Percentiles rank a stretch among this genome's conserved stretches.
These are phyloP conservation scores for Trichechus manatus DNA, from an alignment of 2,113 vertebrate genomes.

Conservation along the genomic window DNA sequence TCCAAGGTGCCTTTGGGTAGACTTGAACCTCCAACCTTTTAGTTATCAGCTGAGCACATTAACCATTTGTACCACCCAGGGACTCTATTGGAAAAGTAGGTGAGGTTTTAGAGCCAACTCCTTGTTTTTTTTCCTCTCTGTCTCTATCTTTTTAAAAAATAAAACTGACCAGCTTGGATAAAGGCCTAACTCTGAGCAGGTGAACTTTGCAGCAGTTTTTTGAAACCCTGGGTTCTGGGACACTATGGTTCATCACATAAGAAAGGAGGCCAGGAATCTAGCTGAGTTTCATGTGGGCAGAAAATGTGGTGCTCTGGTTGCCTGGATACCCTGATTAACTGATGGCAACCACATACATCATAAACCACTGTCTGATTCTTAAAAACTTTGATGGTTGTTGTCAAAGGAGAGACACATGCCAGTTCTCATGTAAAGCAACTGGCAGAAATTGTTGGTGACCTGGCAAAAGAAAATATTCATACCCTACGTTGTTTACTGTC, in stretches of 20 bases:
- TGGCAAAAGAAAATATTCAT: conserved; percentile 51
- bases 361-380: not conserved
- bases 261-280: not conserved
- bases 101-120: conserved; percentile 21
- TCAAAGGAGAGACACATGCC: not conserved
- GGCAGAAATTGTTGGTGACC: conserved; percentile 25
- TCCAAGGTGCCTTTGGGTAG: not conserved
- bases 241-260: not conserved
- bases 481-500: conserved; percentile 17
- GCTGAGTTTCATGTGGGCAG: not conserved
- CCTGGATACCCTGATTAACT: conserved; percentile 10
- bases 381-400: conserved; percentile 35
- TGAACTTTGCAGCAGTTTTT: not conserved
- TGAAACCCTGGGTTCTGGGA: not conserved
- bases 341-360: not conserved
- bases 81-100: not conserved
- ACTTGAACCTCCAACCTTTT: not conserved
- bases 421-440: not conserved
- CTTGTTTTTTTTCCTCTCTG: not conserved
- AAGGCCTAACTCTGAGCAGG: not conserved
- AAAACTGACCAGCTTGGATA: not conserved
- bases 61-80: not conserved
- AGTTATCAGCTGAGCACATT: not conserved
- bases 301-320: conserved; percentile 29
- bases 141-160: not conserved